Base-by-base conservation (phyloP, 2,797 vertebrate species). In the Lacerta bilineata region DNA sequence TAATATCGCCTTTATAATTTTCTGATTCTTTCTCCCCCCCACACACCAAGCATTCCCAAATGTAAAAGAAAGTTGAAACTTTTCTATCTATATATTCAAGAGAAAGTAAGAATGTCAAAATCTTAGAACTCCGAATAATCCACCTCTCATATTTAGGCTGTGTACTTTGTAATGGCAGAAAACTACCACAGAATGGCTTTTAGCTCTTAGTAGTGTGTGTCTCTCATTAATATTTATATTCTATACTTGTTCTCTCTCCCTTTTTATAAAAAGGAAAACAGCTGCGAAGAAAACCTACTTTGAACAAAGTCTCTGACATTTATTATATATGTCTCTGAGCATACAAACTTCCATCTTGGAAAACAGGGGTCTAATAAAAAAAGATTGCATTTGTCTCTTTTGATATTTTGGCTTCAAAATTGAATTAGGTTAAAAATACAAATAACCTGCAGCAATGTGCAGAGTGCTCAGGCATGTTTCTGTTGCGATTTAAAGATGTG, bases 201-300 rank as follows among this genome's bases (percentile, higher is more conserved):
- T 90, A 92, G 1, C 46, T 94, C 55, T 55, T 91, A 92, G 43
- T 89, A 83, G 1, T 90, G 1, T 87, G 74, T 82, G 11, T 39
- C 1, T 89, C 75, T 78, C 84, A 95, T 94, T 91, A 96, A 93
- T 95, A 95, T 95, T 95, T 93, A 93, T 91, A 87, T 11, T n/a
- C 17, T 13, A 66, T 84, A 91, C 92, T 95, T 85, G 41, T 86
- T 94, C 2, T 90, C 18, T 83, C 4, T 75, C 66, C 75, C 13
- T 66, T 68, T 78, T 5, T 64, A 68, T 89, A 92, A 92, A 94
- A 89, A 86, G 13, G 88, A 78, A 91, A 95, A 75, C 3, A 72
- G 36, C 50, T 90, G 4, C 85, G 88, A 90, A 82, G 94, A 94
- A 93, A 94, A 93, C 87, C 79, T 78, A 80, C 59, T 94, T 90